A percentile compares a stretch with the other conserved stretches of the same genome.
Conservation (phyloP, 2,797 vertebrate genomes). For the Psittacula echo region DNA sequence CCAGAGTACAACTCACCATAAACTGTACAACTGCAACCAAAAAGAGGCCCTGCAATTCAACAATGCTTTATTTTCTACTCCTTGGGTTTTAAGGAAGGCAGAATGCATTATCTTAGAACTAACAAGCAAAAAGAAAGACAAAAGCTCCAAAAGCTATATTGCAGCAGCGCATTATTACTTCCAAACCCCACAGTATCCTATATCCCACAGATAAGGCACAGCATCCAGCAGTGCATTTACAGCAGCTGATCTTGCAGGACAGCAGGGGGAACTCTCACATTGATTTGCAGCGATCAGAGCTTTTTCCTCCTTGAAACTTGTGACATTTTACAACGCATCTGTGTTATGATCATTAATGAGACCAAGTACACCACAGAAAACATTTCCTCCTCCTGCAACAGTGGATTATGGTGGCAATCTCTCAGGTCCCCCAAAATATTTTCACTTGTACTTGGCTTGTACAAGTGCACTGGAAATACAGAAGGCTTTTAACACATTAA, state of each 20-base stretch:
- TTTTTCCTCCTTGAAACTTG: not conserved
- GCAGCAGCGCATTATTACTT: not conserved
- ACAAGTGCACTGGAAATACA: not conserved
- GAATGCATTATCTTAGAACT: not conserved
- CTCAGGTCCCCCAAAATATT: not conserved
- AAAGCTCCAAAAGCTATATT: not conserved
- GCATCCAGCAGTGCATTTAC: not conserved
- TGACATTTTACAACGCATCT: not conserved
- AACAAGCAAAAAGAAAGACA: not conserved
- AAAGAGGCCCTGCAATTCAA: not conserved
- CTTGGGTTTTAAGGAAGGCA: not conserved
- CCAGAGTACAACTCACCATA: not conserved
- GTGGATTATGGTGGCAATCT: not conserved
- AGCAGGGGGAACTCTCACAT: conserved; percentile 77
- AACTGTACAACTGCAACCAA: not conserved
- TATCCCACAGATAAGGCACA: not conserved
- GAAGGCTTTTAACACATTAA: not conserved
- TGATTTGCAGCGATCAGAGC: not conserved
- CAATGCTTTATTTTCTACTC: not conserved
- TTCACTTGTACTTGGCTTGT: not conserved
- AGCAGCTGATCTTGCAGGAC: conserved; percentile 39
- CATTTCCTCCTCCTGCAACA: not conserved
- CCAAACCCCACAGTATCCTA: not conserved
- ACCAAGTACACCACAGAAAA: not conserved
- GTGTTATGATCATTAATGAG: not conserved